phyloP scores from a whole-genome alignment of 2,113 vertebrate genomes.

The Ovis canadensis region DNA sequence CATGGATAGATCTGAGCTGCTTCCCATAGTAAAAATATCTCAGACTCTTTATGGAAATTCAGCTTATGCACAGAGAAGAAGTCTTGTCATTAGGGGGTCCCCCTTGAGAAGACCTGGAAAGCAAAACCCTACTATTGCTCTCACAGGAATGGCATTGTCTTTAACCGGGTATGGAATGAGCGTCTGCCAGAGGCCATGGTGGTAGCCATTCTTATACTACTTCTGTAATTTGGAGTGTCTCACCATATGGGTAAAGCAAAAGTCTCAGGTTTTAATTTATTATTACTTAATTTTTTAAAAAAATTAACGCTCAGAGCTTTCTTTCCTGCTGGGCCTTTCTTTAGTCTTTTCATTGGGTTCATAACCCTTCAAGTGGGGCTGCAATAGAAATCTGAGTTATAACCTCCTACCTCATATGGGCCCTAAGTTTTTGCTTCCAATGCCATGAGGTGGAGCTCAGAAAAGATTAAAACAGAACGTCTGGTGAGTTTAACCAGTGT shows the following conservation, averaged over 20 bases:
- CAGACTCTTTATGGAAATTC: background rate
- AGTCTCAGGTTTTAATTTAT: background rate
- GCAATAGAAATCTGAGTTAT: background rate
- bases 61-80: background rate
- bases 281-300: background rate
- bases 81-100: background rate
- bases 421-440: background rate
- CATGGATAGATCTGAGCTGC: background rate
- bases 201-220: background rate
- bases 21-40: background rate
- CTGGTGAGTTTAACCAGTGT: background rate
- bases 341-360: background rate
- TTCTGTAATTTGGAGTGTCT: background rate
- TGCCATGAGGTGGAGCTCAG: background rate
- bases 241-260: background rate
- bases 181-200: background rate
- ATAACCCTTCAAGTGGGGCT: background rate
- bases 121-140: background rate
- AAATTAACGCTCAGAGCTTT: background rate
- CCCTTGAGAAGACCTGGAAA: background rate
- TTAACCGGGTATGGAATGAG: accelerated
- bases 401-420: background rate
- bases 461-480: background rate
- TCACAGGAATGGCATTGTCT: background rate
- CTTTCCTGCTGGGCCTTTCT: background rate